A percentile compares a stretch with the other conserved stretches of the same genome.
Evolutionary conservation across 2,888 invertebrate genomes (phyloP).

Genomic region (Lasioglossum figueresi): DNA sequence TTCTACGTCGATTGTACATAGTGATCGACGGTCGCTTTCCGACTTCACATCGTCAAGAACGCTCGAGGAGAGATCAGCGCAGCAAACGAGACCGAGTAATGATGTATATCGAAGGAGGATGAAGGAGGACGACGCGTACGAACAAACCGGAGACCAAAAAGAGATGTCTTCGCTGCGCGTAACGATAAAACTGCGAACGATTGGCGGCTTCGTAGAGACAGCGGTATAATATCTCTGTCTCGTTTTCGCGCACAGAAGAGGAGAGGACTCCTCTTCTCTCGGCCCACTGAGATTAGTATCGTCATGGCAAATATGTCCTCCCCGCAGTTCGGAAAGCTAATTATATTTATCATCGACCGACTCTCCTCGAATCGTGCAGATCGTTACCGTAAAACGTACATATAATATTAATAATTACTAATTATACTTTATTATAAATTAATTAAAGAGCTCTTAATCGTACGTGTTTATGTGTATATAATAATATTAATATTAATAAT

Average conservation of each 20-base stretch:
- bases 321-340: conserved; percentile 53
- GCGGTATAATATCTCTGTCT: conserved; percentile 6
- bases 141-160: conserved; percentile 30
- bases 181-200: conserved; percentile 14
- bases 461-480: conserved; percentile 82
- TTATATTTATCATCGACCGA: conserved; percentile 44
- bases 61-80: conserved; percentile 67
- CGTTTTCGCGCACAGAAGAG: not conserved
- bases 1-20: conserved; percentile 36
- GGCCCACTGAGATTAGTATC: conserved; percentile 7
- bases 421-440: conserved; percentile 83
- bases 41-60: conserved; percentile 56
- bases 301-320: conserved; percentile 64
- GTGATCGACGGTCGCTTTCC: conserved; percentile 46
- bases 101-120: conserved; percentile 32
- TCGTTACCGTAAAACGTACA: conserved; percentile 80
- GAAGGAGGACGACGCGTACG: conserved; percentile 62
- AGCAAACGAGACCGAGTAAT: conserved; percentile 49
- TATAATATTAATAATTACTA: conserved; percentile 81
- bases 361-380: conserved; percentile 76
- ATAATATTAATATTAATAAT: conserved; percentile 76
- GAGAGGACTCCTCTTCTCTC: not conserved
- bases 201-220: conserved; percentile 9
- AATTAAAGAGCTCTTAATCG: conserved; percentile 83
- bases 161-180: conserved; percentile 3